Evolutionary conservation across 2,888 invertebrate genomes (phyloP), one percentile per base, ranked within the genome.

Genomic region (Ichneumoninae sp.): DNA sequence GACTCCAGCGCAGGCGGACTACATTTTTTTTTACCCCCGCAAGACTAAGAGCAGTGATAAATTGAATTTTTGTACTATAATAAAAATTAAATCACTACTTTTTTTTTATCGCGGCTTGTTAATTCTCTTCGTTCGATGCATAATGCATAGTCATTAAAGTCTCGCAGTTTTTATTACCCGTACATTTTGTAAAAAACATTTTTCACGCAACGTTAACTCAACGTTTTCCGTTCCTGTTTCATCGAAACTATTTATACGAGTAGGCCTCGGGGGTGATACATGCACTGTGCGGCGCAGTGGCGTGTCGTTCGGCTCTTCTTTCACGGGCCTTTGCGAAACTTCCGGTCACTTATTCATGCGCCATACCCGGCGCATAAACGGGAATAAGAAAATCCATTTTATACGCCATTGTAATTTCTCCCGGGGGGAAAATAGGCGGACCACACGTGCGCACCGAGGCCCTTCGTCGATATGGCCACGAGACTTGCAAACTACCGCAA

Each of bases 221-320:
- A 66, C 40, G 50, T 19, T 44, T 30, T 8, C 50, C 33, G 57
- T 54, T 44, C 16, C 63, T 40, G 40, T 65, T 70, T 54, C 52
- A 26, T 73, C 77, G 26, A 19, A n/a, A 36, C 19, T 63, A 63
- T 33, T 30, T n/a, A 63, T 16, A 30, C 60, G 30, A 63, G n/a
- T 63, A 33, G 60, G 60, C 60, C 60, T 63, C 40, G 22, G 16
- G 60, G 44, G 26, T 19, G 54, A 71, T 22, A 33, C 50, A 52
- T 52, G 40, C 47, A 40, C 33, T 47, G 19, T 26, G 66, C 66
- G 60, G 30, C 16, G 10, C 54, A 57, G 65, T 81, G 47, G 81
- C 84, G 81, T 81, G 84, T 81, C 84, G 81, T 81, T 78, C 66
- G 19, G 81, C 74, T 81, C 81, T 81, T 84, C 81, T 79, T 85